Evolutionary conservation across 2,113 vertebrate genomes (phyloP).

Genomic region (Monopterus albus): DNA sequence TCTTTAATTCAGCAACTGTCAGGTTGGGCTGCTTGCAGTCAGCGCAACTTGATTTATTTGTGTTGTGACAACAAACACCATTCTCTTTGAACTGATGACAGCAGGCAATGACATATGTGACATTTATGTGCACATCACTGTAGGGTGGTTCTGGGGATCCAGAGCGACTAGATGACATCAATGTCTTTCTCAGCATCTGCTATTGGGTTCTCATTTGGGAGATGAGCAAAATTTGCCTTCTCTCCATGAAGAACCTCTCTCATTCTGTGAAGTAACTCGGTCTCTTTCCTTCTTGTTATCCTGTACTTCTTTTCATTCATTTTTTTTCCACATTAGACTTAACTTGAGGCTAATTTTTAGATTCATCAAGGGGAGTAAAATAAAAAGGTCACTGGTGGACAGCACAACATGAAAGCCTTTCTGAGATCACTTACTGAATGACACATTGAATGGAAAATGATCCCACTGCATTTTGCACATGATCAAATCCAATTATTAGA

Average conservation of each 20-base stretch:
- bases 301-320: too few species aligned
- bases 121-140: slow-evolving; percentile 12
- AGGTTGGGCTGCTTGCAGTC: slow-evolving; percentile 40
- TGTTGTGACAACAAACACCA: slow-evolving; percentile 54
- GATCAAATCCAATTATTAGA: slow-evolving; percentile 6
- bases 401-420: slow-evolving; percentile 40
- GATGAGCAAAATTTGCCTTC: slow-evolving; percentile 36
- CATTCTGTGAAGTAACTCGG: slow-evolving; percentile 29
- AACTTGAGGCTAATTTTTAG: slow-evolving; percentile 47
- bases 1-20: slow-evolving; percentile 63
- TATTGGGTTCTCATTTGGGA: slow-evolving; percentile 42
- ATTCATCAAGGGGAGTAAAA: slow-evolving; percentile 38
- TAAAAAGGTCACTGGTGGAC: slow-evolving; percentile 31
- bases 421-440: slow-evolving; percentile 42
- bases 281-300: slow-evolving; percentile 27
- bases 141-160: slow-evolving; percentile 14
- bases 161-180: slow-evolving; percentile 40
- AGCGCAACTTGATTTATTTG: slow-evolving; percentile 59
- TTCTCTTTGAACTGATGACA: slow-evolving; percentile 51
- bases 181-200: slow-evolving; percentile 31
- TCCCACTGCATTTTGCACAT: slow-evolving; percentile 2
- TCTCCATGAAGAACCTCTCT: slow-evolving; percentile 35
- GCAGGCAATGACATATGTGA: slow-evolving; percentile 42
- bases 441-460: slow-evolving; percentile 20
- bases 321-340: slow-evolving; percentile 36